Evolutionary conservation across 2,797 vertebrate genomes (phyloP).

Genomic region (Hylomyscus alleni): DNA sequence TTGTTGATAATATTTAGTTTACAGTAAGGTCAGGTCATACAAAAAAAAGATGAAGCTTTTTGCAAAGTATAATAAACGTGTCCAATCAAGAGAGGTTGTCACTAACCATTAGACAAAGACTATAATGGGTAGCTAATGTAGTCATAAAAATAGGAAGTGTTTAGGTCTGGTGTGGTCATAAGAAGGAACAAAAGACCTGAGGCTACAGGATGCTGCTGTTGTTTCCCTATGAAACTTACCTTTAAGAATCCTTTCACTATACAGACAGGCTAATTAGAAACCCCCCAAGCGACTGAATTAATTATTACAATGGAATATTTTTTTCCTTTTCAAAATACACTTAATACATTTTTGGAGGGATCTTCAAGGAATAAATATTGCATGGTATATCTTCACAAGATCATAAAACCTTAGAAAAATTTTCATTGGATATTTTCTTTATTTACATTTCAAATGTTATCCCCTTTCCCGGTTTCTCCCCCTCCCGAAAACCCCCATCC

Average conservation of each 20-base stretch:
- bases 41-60: neutral
- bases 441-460: too few relatives aligned
- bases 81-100: neutral
- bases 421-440: too few relatives aligned
- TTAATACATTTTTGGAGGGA: neutral
- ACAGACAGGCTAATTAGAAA: neutral
- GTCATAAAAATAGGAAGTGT: neutral
- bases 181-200: slow-evolving; percentile 7
- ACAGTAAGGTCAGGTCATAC: neutral
- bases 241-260: neutral
- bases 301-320: neutral
- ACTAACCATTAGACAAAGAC: neutral
- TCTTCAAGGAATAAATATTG: neutral
- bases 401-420: neutral
- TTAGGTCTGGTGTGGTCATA: neutral
- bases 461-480: too few relatives aligned
- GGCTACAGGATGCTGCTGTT: neutral
- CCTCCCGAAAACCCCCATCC: too few relatives aligned
- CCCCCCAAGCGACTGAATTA: neutral
- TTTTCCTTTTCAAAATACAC: neutral
- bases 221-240: neutral
- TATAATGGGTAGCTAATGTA: neutral
- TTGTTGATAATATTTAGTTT: neutral
- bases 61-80: neutral
- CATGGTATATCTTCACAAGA: neutral